Evolutionary conservation across 2,113 vertebrate genomes (phyloP).

Genomic region (Coptodon rendalli): DNA sequence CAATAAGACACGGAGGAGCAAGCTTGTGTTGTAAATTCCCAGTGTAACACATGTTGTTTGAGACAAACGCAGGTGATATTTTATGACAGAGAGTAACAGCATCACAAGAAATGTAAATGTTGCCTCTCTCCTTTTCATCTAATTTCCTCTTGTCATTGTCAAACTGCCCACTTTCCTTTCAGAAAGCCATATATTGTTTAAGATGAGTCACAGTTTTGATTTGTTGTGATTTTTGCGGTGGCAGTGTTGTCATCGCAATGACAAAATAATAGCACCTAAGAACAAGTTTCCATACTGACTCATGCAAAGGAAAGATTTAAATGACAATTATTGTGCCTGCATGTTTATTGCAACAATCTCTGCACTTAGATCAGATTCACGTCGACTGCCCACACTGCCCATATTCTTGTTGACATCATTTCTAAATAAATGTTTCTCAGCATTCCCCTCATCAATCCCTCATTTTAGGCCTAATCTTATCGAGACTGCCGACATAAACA

Average conservation of each 20-base stretch:
- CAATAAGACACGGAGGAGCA: background rate
- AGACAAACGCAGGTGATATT: background rate
- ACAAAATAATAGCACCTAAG: background rate
- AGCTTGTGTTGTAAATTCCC: background rate
- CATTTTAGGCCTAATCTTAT: background rate
- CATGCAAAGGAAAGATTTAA: background rate
- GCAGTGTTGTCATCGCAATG: background rate
- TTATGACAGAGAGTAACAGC: background rate
- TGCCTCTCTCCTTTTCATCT: background rate
- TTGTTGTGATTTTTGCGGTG: background rate
- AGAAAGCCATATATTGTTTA: background rate
- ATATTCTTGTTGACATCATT: background rate
- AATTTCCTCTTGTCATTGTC: background rate
- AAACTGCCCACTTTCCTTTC: background rate
- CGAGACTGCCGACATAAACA: background rate
- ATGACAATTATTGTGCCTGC: background rate
- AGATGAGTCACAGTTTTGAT: slow-evolving; percentile 12
- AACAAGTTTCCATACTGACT: background rate
- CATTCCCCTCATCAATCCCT: background rate
- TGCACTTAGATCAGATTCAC: background rate
- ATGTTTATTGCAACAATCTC: background rate
- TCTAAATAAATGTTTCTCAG: background rate
- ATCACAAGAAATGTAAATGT: background rate
- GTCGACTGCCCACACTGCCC: background rate
- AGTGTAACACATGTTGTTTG: background rate